Evolutionary conservation across 1,140 invertebrate species (phyloP).

Genomic region (Drosophila setifemur): DNA sequence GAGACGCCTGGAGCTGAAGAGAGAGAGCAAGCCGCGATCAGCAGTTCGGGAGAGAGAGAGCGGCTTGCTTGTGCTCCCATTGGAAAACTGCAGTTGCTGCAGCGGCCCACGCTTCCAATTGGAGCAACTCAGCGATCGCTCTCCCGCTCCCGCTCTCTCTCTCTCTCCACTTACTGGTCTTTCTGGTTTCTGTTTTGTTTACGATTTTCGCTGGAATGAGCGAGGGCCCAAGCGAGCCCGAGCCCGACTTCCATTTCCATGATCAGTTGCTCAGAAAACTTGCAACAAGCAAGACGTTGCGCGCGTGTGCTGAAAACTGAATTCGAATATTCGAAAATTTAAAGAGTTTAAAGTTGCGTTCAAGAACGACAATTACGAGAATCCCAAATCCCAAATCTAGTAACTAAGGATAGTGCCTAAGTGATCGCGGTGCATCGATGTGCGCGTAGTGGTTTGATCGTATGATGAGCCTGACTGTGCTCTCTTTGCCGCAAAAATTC

Average conservation of each 20-base stretch:
- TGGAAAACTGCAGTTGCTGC: constrained; percentile 71
- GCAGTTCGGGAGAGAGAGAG: background rate
- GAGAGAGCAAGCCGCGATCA: background rate
- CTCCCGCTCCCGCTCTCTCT: background rate
- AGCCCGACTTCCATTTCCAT: background rate
- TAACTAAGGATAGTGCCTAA: background rate
- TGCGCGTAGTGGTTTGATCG: constrained; percentile 58
- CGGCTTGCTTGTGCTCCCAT: constrained; percentile 67
- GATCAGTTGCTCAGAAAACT: constrained; percentile 60
- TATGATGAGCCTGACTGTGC: constrained; percentile 79
- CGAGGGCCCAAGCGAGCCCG: constrained; percentile 15
- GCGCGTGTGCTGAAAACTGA: constrained; percentile 43
- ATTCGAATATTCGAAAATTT: constrained; percentile 12
- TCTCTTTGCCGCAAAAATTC: constrained; percentile 81
- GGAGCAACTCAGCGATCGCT: constrained; percentile 39
- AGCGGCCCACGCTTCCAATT: constrained; percentile 64
- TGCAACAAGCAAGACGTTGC: constrained; percentile 63
- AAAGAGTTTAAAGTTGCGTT: constrained; percentile 11
- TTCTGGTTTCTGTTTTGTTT: constrained; percentile 75
- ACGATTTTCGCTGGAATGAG: constrained; percentile 58
- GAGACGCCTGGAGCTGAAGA: background rate
- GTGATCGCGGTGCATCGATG: constrained; percentile 51
- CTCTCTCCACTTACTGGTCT: constrained; percentile 26
- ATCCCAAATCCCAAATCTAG: background rate
- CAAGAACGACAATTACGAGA: background rate